Conservation (phyloP, 2,113 vertebrate genomes). For the Neodon shergylaensis region DNA sequence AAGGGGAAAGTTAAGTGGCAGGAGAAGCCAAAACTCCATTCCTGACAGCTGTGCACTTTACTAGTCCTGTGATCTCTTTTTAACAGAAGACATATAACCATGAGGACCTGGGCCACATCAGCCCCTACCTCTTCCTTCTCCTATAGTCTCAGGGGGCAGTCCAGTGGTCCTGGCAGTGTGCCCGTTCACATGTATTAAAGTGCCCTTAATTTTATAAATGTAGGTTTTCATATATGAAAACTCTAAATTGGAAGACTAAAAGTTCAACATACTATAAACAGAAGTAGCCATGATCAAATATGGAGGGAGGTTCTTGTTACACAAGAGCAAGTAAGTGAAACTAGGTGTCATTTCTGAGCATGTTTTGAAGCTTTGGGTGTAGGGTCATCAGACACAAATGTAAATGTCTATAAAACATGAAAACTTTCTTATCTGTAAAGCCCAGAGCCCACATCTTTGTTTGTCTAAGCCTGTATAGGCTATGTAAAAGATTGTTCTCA, state of each 20-base stretch:
- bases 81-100: neutral
- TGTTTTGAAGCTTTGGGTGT: accelerated
- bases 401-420: neutral
- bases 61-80: neutral
- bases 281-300: neutral
- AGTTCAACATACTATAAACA: neutral
- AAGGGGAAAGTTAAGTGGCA: neutral
- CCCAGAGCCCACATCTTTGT: neutral
- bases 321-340: neutral
- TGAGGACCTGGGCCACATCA: neutral
- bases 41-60: neutral
- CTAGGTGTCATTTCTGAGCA: neutral
- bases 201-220: neutral
- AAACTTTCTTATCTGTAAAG: neutral
- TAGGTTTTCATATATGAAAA: conserved; percentile 29
- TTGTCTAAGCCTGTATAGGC: neutral
- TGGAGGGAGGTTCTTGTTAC: too few relatives aligned
- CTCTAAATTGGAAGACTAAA: neutral
- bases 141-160: neutral
- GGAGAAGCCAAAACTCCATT: neutral
- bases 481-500: neutral
- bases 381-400: neutral
- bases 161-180: neutral
- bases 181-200: neutral
- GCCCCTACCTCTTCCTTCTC: neutral